Percentiles rank a stretch among this genome's conserved stretches.
These are phyloP conservation scores for Colius striatus DNA, from an alignment of 2,113 vertebrate species.

Conservation along the genomic window DNA sequence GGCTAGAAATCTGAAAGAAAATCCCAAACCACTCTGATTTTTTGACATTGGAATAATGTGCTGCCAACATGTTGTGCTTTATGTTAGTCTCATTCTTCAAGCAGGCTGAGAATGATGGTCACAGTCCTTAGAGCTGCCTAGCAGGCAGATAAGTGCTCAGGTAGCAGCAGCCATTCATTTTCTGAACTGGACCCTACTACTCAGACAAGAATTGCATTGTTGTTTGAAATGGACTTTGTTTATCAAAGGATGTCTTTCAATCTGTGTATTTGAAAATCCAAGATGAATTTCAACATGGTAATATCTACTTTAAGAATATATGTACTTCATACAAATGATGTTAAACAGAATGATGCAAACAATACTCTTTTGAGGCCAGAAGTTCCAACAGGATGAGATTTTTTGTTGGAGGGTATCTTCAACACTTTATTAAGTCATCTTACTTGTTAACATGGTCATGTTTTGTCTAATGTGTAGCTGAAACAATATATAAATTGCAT, in stretches of 20 bases:
- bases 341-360: background rate
- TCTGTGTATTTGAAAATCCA: background rate
- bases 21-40: background rate
- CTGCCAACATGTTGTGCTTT: background rate
- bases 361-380: background rate
- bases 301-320: background rate
- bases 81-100: background rate
- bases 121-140: background rate
- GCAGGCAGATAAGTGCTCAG: background rate
- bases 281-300: background rate
- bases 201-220: background rate
- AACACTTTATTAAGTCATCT: background rate
- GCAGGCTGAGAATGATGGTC: background rate
- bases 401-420: background rate
- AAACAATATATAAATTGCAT: background rate
- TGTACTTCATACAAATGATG: background rate
- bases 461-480: background rate
- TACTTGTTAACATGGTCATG: background rate
- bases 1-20: background rate
- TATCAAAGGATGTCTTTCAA: background rate
- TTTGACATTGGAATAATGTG: background rate
- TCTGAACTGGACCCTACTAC: background rate
- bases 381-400: background rate
- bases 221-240: background rate
- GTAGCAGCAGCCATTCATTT: background rate